Conservation (phyloP, 2,888 invertebrate genomes). For the Tolmerus cingulatus region DNA sequence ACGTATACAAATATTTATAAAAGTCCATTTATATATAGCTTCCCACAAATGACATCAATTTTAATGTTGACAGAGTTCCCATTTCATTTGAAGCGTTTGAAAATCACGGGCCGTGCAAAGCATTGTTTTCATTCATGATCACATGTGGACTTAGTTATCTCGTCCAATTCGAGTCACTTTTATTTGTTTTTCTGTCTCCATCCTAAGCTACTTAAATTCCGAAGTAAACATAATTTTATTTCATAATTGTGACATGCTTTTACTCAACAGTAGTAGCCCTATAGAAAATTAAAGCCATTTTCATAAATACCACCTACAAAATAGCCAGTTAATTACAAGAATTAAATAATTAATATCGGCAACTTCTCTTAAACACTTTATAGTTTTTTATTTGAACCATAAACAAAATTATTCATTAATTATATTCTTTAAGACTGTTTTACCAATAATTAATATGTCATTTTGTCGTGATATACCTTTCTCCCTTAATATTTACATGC, state of each 20-base stretch:
- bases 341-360: background rate
- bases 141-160: background rate
- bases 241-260: background rate
- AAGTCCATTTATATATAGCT: background rate
- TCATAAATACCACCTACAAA: background rate
- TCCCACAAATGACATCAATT: background rate
- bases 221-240: background rate
- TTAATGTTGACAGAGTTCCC: background rate
- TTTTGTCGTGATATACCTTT: no score
- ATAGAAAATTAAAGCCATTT: background rate
- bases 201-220: background rate
- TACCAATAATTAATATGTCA: no score
- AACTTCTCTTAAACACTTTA: background rate
- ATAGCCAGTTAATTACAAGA: background rate
- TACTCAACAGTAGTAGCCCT: background rate
- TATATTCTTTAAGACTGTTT: no score
- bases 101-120: background rate
- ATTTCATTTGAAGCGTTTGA: background rate
- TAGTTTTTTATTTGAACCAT: background rate
- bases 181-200: background rate
- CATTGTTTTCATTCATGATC: background rate
- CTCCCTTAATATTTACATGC: no score
- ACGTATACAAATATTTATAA: background rate
- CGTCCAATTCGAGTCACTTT: background rate
- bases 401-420: background rate